A percentile compares a stretch with the other conserved stretches of the same genome.
Evolutionary conservation across 2,888 invertebrate genomes (phyloP).

Genomic region (Sphinx pinastri): DNA sequence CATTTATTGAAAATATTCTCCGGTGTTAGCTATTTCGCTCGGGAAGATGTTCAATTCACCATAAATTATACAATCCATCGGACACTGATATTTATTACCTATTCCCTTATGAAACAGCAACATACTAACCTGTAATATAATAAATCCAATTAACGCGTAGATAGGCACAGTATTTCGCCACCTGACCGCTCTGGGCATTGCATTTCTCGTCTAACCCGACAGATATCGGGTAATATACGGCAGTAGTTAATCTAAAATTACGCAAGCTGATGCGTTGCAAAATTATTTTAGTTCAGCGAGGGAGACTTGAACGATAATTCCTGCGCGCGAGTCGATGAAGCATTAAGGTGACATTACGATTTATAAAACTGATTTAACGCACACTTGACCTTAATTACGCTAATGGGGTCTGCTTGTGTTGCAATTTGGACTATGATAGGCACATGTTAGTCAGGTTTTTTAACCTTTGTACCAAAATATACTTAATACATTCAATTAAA

Average conservation of each 20-base stretch:
- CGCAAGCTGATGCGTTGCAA: not conserved
- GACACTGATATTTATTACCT: too few species aligned
- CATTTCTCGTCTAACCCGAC: constrained; percentile 14
- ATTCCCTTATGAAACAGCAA: not conserved
- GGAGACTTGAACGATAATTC: not conserved
- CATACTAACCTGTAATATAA: not conserved
- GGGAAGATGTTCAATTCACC: too few species aligned
- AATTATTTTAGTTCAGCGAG: not conserved
- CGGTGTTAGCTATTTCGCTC: too few species aligned
- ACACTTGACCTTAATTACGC: not conserved
- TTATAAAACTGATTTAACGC: not conserved
- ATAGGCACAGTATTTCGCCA: constrained; percentile 9
- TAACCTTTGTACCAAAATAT: too few species aligned
- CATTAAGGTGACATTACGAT: not conserved
- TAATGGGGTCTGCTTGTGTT: not conserved
- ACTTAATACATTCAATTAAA: too few species aligned
- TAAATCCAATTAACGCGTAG: constrained; percentile 8
- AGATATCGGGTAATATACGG: constrained; percentile 12
- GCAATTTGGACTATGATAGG: not conserved
- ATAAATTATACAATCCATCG: too few species aligned
- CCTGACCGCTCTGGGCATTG: constrained; percentile 5
- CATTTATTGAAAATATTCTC: too few species aligned
- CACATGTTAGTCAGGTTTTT: too few species aligned
- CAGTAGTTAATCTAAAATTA: constrained; percentile 16
- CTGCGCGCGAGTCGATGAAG: not conserved